phyloP scores from a whole-genome alignment of 2,888 invertebrate genomes.

The Bombylius discolor region DNA sequence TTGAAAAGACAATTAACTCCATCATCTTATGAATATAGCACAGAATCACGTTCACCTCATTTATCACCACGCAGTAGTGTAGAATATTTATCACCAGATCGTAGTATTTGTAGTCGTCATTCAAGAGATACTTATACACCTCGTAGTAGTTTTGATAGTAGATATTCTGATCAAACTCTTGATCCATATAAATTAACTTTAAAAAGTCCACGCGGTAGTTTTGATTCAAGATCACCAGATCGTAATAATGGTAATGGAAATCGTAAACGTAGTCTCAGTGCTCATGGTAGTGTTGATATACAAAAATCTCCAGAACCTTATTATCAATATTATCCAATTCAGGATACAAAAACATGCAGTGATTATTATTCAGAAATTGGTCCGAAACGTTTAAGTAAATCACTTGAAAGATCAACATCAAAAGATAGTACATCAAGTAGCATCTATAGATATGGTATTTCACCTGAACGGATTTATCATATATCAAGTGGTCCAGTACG shows the following conservation, averaged over 20 bases:
- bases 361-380: conserved; percentile 26
- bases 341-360: conserved; percentile 32
- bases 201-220: conserved; percentile 26
- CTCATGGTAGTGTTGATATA: conserved; percentile 33
- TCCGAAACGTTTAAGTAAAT: conserved; percentile 28
- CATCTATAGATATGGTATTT: conserved; percentile 28
- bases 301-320: conserved; percentile 25
- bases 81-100: conserved; percentile 34
- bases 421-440: conserved; percentile 32
- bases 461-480: conserved; percentile 32
- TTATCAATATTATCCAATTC: conserved; percentile 34
- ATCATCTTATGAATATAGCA: conserved; percentile 28
- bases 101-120: conserved; percentile 26
- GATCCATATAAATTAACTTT: conserved; percentile 22
- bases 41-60: conserved; percentile 32
- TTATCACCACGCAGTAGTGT: conserved; percentile 32
- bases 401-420: conserved; percentile 33
- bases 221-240: conserved; percentile 26
- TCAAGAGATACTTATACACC: conserved; percentile 21
- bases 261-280: conserved; percentile 34
- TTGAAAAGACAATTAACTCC: conserved; percentile 25
- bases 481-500: conserved; percentile 26
- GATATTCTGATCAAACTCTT: conserved; percentile 29
- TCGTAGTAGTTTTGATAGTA: conserved; percentile 33
- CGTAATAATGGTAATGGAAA: conserved; percentile 15